phyloP scores from a whole-genome alignment of 2,797 vertebrate genomes.

The Botia kubotai region DNA sequence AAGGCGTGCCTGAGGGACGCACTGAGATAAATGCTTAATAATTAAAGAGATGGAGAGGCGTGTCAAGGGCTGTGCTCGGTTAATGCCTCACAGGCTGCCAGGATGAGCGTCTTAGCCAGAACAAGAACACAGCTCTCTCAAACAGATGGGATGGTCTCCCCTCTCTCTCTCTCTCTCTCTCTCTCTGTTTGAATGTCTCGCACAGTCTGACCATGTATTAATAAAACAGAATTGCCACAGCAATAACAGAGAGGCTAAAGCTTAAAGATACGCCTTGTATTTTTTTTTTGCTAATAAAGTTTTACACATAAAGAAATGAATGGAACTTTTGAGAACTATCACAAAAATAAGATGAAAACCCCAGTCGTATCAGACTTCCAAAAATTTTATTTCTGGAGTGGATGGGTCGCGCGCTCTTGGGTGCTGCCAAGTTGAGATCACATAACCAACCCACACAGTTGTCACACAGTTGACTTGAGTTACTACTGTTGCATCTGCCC shows the following conservation, averaged over 20 bases:
- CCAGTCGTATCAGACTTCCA: too few relatives aligned
- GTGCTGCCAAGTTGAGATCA: too few relatives aligned
- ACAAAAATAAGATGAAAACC: too few relatives aligned
- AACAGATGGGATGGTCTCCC: constrained; percentile 34
- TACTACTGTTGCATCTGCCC: too few relatives aligned
- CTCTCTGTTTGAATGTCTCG: not conserved
- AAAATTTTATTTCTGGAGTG: too few relatives aligned
- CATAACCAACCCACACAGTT: too few relatives aligned
- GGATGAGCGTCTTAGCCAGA: constrained; percentile 28
- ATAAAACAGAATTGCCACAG: not conserved
- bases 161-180: not conserved
- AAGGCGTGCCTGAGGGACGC: constrained; percentile 54
- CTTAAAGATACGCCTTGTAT: not conserved
- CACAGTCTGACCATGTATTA: constrained; percentile 3
- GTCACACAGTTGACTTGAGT: too few relatives aligned
- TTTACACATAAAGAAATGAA: too few relatives aligned
- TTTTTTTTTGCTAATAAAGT: too few relatives aligned
- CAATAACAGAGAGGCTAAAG: not conserved
- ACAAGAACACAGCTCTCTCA: constrained; percentile 31
- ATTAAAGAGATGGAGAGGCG: constrained; percentile 59
- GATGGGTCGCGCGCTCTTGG: too few relatives aligned
- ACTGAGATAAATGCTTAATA: constrained; percentile 60
- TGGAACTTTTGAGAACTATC: too few relatives aligned
- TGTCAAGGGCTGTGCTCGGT: constrained; percentile 52
- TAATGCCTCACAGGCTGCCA: constrained; percentile 55